phyloP scores from a whole-genome alignment of 2,797 vertebrate species.

The Chelonia mydas region DNA sequence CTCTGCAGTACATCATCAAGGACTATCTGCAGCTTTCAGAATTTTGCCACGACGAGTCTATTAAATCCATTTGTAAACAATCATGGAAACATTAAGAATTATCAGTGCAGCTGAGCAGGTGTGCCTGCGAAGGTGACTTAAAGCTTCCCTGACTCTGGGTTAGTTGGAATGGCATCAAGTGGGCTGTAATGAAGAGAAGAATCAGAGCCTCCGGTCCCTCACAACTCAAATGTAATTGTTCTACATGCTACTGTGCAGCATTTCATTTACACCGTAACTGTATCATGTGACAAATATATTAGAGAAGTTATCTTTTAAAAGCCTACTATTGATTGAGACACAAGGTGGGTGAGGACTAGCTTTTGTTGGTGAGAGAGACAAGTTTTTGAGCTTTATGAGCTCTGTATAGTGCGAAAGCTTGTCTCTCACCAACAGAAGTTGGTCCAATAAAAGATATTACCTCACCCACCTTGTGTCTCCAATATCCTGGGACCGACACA shows the following conservation, averaged over 20 bases:
- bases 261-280: background rate
- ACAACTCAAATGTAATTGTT: background rate
- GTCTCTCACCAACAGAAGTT: background rate
- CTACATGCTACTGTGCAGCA: rapidly evolving
- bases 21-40: background rate
- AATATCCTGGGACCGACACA: background rate
- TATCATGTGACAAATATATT: background rate
- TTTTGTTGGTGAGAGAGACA: too few species aligned
- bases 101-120: background rate
- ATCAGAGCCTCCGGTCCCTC: background rate
- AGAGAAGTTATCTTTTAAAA: background rate
- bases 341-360: background rate
- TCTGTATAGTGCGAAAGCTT: background rate
- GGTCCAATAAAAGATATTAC: too few species aligned
- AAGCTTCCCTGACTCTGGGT: background rate
- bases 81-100: background rate
- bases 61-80: background rate
- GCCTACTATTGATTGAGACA: background rate
- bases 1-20: rapidly evolving
- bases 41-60: rapidly evolving
- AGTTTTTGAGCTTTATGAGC: background rate
- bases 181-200: background rate
- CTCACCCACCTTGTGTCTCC: background rate
- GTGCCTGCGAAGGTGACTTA: background rate
- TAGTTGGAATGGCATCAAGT: background rate